Evolutionary conservation across 2,797 vertebrate genomes (phyloP).

Genomic region (Chrysolophus pictus): DNA sequence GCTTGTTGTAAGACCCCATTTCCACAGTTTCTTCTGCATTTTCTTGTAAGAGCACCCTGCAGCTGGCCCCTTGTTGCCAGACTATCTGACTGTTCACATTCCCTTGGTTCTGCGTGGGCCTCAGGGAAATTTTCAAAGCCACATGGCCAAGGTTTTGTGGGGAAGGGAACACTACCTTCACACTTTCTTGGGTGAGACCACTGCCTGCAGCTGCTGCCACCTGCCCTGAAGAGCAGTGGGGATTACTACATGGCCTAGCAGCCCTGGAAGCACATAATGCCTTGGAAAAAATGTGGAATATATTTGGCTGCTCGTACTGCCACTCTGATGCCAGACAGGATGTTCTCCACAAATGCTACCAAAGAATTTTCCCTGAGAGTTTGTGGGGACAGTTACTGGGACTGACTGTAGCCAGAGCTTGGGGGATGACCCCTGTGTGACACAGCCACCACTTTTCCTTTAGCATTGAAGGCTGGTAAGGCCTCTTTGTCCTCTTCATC

Average conservation of each 20-base stretch:
- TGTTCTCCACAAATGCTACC: background rate
- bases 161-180: background rate
- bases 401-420: too few relatives aligned
- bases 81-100: background rate
- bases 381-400: background rate
- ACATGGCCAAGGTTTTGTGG: fast-evolving
- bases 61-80: background rate
- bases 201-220: background rate
- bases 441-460: fast-evolving
- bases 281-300: background rate
- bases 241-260: fast-evolving
- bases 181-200: background rate
- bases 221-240: fast-evolving
- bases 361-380: background rate
- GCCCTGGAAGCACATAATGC: background rate
- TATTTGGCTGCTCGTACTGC: background rate
- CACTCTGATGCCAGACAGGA: too few relatives aligned
- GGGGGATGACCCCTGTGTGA: background rate
- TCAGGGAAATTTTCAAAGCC: background rate
- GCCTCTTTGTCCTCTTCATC: fast-evolving
- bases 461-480: fast-evolving
- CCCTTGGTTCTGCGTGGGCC: fast-evolving
- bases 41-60: background rate
- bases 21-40: background rate
- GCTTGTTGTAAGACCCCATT: background rate